Conservation (phyloP, 2,888 invertebrate species). For the Pollenia angustigena region DNA sequence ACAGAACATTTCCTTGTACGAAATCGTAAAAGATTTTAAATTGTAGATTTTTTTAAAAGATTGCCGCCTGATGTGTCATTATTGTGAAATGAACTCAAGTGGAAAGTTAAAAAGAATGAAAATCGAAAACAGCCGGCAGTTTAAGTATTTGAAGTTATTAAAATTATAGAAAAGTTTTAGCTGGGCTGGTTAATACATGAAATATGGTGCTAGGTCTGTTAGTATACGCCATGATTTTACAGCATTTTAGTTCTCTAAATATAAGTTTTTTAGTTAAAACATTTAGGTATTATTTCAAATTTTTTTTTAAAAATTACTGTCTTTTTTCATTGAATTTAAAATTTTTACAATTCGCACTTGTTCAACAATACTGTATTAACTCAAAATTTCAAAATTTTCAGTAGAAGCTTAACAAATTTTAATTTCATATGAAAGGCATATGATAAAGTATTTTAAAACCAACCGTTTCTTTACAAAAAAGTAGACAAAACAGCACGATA, state of each 20-base stretch:
- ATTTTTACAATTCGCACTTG: too few species aligned
- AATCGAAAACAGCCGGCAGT: conserved; percentile 19
- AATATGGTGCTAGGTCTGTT: background rate
- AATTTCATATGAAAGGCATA: too few species aligned
- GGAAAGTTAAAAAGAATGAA: conserved; percentile 28
- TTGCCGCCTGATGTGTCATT: conserved; percentile 64
- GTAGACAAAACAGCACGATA: too few species aligned
- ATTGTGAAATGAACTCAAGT: conserved; percentile 56
- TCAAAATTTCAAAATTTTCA: too few species aligned
- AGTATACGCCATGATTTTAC: background rate
- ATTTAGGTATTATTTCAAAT: too few species aligned
- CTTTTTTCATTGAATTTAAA: too few species aligned
- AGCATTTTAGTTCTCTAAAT: background rate
- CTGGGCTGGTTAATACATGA: background rate
- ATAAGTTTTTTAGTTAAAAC: background rate
- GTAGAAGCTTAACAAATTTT: too few species aligned
- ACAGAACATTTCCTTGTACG: conserved; percentile 20
- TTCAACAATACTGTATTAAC: too few species aligned
- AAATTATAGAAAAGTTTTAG: background rate
- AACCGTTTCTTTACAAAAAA: too few species aligned
- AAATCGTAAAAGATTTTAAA: conserved; percentile 51
- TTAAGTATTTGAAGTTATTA: conserved; percentile 14
- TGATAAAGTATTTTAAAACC: too few species aligned
- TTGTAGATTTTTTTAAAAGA: conserved; percentile 44
- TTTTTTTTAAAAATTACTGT: background rate